Percentiles rank a stretch among this genome's conserved stretches.
Conservation (phyloP, 1,140 invertebrate species). For the Aphaenogaster ashmeadi region DNA sequence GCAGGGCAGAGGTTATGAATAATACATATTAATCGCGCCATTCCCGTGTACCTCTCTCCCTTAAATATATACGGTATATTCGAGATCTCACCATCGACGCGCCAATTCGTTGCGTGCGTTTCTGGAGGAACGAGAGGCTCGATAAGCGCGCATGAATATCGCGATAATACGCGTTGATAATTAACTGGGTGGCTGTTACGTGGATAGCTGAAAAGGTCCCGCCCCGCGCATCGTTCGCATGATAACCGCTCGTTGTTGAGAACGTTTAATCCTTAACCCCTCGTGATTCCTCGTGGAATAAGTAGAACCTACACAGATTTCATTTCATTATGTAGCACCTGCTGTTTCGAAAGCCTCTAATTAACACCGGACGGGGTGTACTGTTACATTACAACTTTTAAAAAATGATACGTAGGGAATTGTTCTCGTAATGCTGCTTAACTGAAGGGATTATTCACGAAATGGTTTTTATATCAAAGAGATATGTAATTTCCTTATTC, state of each 20-base stretch:
- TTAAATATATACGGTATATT: slow-evolving; percentile 8
- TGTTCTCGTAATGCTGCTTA: background rate
- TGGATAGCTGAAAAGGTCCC: slow-evolving; percentile 22
- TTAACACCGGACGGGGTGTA: background rate
- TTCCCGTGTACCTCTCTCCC: background rate
- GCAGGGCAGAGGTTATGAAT: slow-evolving; percentile 79
- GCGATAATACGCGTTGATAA: slow-evolving; percentile 50
- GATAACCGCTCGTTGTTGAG: slow-evolving; percentile 53
- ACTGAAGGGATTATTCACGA: background rate
- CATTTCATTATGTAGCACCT: slow-evolving; percentile 23
- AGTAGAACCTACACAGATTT: slow-evolving; percentile 42
- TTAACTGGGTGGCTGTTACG: slow-evolving; percentile 42
- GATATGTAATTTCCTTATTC: background rate
- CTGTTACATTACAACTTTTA: background rate
- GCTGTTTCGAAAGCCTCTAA: slow-evolving; percentile 37
- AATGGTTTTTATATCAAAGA: background rate
- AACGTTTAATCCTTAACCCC: slow-evolving; percentile 53
- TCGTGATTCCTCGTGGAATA: slow-evolving; percentile 45
- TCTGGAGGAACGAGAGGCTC: slow-evolving; percentile 28
- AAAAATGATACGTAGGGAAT: background rate
- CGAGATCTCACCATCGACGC: slow-evolving; percentile 22
- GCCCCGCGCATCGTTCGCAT: slow-evolving; percentile 44
- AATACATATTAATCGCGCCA: slow-evolving; percentile 79
- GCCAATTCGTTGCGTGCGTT: slow-evolving; percentile 28
- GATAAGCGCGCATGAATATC: slow-evolving; percentile 56